Evolutionary conservation across 2,888 invertebrate genomes (phyloP), one percentile per base, ranked within the genome.

Genomic region (Sisyra terminalis): DNA sequence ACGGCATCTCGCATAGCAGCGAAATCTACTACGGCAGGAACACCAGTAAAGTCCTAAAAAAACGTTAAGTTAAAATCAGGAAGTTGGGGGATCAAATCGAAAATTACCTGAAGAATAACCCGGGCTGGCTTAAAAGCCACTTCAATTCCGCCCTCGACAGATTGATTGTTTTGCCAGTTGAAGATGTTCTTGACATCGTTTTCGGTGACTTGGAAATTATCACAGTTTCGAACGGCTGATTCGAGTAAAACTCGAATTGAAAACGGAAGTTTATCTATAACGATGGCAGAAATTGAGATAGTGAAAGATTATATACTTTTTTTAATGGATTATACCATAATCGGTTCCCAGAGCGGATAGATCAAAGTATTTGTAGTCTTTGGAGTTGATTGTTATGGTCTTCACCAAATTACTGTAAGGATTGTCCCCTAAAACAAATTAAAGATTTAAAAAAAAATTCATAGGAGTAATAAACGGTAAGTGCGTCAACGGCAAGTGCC

Each of bases 1-100:
- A 98, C 89, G 1, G 94, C 93, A 63, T 96, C 94, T 45, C 97
- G 70, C 97, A 98, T 97, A 1, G 94, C 93, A 10, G 97, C 97
- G 66, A 98, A 92, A 64, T 98, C 97, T 1, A 98, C 97, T 16
- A 98, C 92, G 0, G 94, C 96, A 1, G 97, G 97, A 0, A 98
- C 96, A 3, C 97, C 97, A 10, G 96, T 98, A 49, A 89, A 76
- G 59, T 90, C 89, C 85, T 89, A 53, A 47, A 46, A 40, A 45
- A n/a, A 42, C 31, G 13, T 45, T 15, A 40, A 45, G 10, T 11
- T 45, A 45, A 40, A 15, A 36, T 31, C 5, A 29, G 14, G n/a
- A 30, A 40, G 13, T 9, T 29, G 14, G 10, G 40, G 17, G 14
- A 11, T 30, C 13, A 40, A 39, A 38, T 29, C 36, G 30, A 32